Base-by-base conservation (phyloP, 2,888 invertebrate species). In the Lagria hirta region DNA sequence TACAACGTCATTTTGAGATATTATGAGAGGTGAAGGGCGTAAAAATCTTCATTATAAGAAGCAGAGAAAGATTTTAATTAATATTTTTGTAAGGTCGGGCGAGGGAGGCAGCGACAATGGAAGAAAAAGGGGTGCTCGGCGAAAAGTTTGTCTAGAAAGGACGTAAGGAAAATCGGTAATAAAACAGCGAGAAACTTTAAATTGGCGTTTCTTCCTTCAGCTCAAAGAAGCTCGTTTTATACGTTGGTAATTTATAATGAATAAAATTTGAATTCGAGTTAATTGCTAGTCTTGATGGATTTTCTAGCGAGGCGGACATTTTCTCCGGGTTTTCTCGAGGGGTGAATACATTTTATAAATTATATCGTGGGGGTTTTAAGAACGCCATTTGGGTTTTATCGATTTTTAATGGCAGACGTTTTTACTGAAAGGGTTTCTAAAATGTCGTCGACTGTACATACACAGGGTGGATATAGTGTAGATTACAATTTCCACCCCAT, bases 241-340 rank as follows among this genome's bases (percentile, higher is more conserved):
- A 68, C 67, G 64, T 66, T 66, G 66, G 70, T 69, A 71, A 71
- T 71, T 70, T 71, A 70, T 71, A 71, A 71, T 71, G 70, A 71
- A 71, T 70, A 71, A 71, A 71, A 71, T 70, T 70, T 70, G 69
- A 71, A 71, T 70, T 70, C 69, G 64, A 68, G 69, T 70, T 71
- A 71, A 71, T 71, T 71, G 70, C 70, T 61, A 69, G 68, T 65
- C 69, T 67, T 70, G 70, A 70, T 69, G 68, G 70, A 68, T 70
- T 69, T 68, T 66, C 66, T 63, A 56, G 61, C 55, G 43, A 60
- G 63, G 65, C 63, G 64, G 65, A 64, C 66, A 62, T 62, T 65
- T 65, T 64, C 62, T 55, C 58, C 54, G 51, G 54, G 57, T 62
- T 61, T 58, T 58, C 62, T 60, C 58, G 63, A 66, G 67, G 68